These are phyloP conservation scores for Malthinus seriepunctatus DNA, from an alignment of 2,888 invertebrate genomes.

Conservation along the genomic window DNA sequence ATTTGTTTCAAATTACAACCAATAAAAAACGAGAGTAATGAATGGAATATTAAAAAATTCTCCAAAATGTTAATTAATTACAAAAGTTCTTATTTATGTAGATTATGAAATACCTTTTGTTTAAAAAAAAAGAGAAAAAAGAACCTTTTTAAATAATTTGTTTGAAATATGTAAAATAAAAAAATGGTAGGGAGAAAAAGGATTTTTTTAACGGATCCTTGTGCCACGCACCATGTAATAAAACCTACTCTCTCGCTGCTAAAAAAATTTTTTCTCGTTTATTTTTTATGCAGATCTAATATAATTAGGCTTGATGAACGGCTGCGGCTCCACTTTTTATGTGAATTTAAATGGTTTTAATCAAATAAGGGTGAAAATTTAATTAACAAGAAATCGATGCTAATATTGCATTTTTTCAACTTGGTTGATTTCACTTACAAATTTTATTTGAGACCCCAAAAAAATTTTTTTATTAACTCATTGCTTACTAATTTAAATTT, in stretches of 20 bases:
- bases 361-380: constrained; percentile 23
- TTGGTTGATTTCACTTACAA: background rate
- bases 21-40: background rate
- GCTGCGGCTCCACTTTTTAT: constrained; percentile 26
- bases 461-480: background rate
- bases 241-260: constrained; percentile 14
- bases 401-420: constrained; percentile 15
- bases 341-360: constrained; percentile 30
- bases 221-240: constrained; percentile 18
- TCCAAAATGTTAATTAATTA: constrained; percentile 23
- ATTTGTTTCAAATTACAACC: too few relatives aligned
- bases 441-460: too few relatives aligned
- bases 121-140: background rate
- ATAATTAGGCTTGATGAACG: constrained; percentile 27
- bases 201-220: constrained; percentile 23
- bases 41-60: constrained; percentile 16
- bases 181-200: constrained; percentile 8
- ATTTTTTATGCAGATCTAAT: constrained; percentile 28
- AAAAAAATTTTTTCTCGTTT: constrained; percentile 21
- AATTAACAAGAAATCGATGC: constrained; percentile 18
- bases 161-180: constrained; percentile 4
- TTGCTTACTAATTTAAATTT: background rate
- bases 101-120: constrained; percentile 24
- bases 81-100: constrained; percentile 26
- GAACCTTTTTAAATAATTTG: constrained; percentile 13